Evolutionary conservation across 1,140 invertebrate genomes (phyloP).

Genomic region (Laupala kohalensis): DNA sequence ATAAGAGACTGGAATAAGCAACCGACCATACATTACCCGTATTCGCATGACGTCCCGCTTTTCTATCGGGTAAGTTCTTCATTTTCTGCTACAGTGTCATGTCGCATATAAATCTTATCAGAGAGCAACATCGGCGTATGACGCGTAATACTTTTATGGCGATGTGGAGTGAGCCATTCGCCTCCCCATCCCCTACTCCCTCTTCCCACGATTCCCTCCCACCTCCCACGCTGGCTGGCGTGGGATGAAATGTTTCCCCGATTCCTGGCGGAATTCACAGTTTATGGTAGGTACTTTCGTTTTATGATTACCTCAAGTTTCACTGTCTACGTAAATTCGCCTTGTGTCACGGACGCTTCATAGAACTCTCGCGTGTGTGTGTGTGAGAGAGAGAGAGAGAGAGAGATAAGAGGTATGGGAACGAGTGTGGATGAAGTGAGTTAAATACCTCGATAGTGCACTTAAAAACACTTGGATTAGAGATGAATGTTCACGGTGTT

Average conservation of each 20-base stretch:
- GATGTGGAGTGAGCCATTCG: background rate
- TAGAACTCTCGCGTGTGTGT: background rate
- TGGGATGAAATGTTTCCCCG: background rate
- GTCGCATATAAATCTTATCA: too few species aligned
- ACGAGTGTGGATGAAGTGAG: background rate
- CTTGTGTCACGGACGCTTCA: background rate
- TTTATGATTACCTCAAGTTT: background rate
- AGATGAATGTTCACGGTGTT: too few species aligned
- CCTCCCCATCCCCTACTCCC: too few species aligned
- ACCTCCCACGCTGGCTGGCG: background rate
- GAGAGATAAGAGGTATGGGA: background rate
- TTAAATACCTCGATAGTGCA: too few species aligned
- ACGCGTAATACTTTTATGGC: background rate
- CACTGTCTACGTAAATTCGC: background rate
- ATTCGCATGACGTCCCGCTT: too few species aligned
- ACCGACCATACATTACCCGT: too few species aligned
- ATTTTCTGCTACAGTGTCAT: too few species aligned
- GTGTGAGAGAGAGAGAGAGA: too few species aligned
- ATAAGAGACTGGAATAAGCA: too few species aligned
- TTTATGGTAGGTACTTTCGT: background rate
- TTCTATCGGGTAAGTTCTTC: too few species aligned
- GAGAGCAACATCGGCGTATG: background rate
- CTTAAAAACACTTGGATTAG: too few species aligned
- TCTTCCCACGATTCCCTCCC: background rate
- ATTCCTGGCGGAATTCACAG: background rate